phyloP scores from a whole-genome alignment of 2,888 invertebrate genomes.

The Artemia sp. region DNA sequence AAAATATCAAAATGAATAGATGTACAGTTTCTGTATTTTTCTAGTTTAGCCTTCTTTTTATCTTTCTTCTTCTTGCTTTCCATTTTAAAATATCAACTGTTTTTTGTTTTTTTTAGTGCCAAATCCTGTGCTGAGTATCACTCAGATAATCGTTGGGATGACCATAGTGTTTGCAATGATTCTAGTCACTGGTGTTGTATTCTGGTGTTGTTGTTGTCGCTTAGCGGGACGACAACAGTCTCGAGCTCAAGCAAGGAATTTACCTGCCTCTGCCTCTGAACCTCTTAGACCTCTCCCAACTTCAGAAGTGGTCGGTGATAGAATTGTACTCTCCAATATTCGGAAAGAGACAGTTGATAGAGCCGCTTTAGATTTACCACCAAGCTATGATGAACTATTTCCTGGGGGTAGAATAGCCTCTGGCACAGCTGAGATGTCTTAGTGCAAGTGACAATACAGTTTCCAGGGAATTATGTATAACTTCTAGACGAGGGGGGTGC shows the following conservation, averaged over 20 bases:
- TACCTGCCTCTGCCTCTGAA: not conserved
- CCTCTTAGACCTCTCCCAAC: not conserved
- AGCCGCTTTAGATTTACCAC: not conserved
- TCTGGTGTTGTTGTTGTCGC: constrained; percentile 11
- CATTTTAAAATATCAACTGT: not conserved
- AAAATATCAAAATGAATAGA: no score
- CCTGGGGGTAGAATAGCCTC: not conserved
- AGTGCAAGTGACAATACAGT: no score
- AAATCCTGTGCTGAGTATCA: not conserved
- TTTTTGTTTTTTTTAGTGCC: not conserved
- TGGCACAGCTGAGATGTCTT: no score
- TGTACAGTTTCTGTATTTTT: no score
- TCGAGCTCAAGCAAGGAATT: not conserved
- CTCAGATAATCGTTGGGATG: not conserved
- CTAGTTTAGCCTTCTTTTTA: no score
- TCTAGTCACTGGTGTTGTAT: constrained; percentile 11
- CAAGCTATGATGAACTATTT: not conserved
- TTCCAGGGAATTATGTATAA: no score
- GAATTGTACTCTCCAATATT: not conserved
- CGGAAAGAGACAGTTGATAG: not conserved
- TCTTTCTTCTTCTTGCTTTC: no score
- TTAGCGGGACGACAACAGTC: not conserved
- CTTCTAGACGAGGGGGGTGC: no score
- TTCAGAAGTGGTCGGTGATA: not conserved
- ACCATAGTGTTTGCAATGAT: not conserved